A percentile compares a stretch with the other conserved stretches of the same genome.
These are phyloP conservation scores for Danio aesculapii DNA, from an alignment of 2,797 vertebrate species.

Conservation along the genomic window DNA sequence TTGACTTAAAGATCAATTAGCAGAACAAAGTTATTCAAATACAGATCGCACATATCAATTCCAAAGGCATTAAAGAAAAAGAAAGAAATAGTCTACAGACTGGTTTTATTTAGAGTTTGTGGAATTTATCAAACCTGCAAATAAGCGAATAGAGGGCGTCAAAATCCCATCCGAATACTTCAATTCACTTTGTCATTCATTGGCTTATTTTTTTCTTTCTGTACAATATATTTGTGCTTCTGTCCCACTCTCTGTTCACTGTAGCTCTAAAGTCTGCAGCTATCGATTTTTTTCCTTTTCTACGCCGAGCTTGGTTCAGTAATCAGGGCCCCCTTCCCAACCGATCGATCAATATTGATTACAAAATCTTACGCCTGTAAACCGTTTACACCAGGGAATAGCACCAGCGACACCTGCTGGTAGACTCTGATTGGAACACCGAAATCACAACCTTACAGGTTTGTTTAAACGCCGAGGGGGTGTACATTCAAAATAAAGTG, in stretches of 20 bases:
- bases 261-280: slow-evolving; percentile 86
- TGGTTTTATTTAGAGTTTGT: slow-evolving; percentile 1
- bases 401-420: slow-evolving; percentile 80
- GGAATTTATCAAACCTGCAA: background rate
- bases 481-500: background rate
- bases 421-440: slow-evolving; percentile 57
- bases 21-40: background rate
- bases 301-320: slow-evolving; percentile 84
- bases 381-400: slow-evolving; percentile 75
- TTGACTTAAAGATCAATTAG: background rate
- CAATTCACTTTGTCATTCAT: slow-evolving; percentile 21
- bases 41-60: too few species aligned
- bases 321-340: slow-evolving; percentile 86
- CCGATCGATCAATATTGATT: slow-evolving; percentile 85
- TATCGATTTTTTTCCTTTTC: slow-evolving; percentile 83
- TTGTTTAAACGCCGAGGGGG: background rate
- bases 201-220: slow-evolving; percentile 14
- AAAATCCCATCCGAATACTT: slow-evolving; percentile 1
- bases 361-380: slow-evolving; percentile 84
- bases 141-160: background rate
- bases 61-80: background rate
- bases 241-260: slow-evolving; percentile 78
- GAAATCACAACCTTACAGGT: slow-evolving; percentile 24
- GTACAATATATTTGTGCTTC: slow-evolving; percentile 65
- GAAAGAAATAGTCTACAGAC: background rate